phyloP scores from a whole-genome alignment of 53 echinoderm and acorn worm genomes.

The Luidia sarsii region DNA sequence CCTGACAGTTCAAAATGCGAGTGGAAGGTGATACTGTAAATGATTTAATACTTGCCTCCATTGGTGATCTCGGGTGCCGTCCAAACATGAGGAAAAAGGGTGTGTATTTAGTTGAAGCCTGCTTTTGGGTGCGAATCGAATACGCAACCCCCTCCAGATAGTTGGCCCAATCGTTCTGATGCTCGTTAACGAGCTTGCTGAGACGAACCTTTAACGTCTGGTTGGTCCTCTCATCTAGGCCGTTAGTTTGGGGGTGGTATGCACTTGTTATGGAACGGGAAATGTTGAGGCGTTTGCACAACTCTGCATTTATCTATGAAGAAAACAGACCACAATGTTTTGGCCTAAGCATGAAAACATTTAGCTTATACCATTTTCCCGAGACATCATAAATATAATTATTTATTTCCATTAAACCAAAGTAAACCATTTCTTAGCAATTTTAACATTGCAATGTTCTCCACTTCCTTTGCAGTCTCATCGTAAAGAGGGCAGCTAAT shows the following conservation, averaged over 20 bases:
- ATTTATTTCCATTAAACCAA: too few relatives aligned
- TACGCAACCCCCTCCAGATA: constrained; percentile 18
- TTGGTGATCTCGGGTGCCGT: background rate
- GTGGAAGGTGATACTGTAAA: too few relatives aligned
- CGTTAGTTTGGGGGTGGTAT: constrained; percentile 21
- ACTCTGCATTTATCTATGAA: constrained; percentile 3
- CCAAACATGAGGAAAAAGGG: constrained; percentile 37
- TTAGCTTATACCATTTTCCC: too few relatives aligned
- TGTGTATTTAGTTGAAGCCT: constrained; percentile 9
- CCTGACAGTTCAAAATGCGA: too few relatives aligned
- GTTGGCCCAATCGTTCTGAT: background rate
- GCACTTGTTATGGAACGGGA: background rate
- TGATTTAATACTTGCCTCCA: constrained; percentile 23
- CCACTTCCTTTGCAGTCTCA: too few relatives aligned
- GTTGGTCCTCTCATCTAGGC: constrained; percentile 5
- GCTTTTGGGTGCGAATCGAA: background rate
- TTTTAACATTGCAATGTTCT: too few relatives aligned
- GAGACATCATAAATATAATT: too few relatives aligned
- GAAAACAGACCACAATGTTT: too few relatives aligned
- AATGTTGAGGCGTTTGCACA: constrained; percentile 7
- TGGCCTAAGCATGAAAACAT: too few relatives aligned
- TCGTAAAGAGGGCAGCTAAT: too few relatives aligned
- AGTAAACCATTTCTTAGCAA: too few relatives aligned
- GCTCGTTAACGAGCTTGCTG: background rate
- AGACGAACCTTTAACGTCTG: constrained; percentile 11